Evolutionary conservation across 2,888 invertebrate genomes (phyloP), one percentile per base, ranked within the genome.

Genomic region (Tenthredo livida): DNA sequence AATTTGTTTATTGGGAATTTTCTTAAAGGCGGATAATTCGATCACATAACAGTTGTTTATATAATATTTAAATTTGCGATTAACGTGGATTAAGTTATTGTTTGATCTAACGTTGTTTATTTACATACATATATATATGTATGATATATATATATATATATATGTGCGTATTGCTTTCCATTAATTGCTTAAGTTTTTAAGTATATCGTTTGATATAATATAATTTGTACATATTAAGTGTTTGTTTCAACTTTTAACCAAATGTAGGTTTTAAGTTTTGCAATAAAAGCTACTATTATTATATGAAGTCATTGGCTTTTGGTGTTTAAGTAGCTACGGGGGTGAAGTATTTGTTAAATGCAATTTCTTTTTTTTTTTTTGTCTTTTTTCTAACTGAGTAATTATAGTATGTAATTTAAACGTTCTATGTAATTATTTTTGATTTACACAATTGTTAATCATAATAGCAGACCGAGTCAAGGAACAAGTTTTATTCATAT

Each of bases 231-330:
- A 86, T 87, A 88, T 85, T 89, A 86, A 85, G 86, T 85, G 85
- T 88, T 85, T 88, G 86, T 87, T 87, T 86, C 86, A 86, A 84
- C 86, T 86, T 86, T 87, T 87, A 89, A 89, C 89, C 89, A 88
- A 89, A 89, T 88, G 87, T 89, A 89, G 87, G 65, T 72, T 85
- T 86, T 84, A 86, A 84, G 84, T 86, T 89, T 89, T 87, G 88
- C 88, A 87, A 87, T 87, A 87, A 87, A 86, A 84, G 86, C 73
- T 58, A 61, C 73, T 58, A 80, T 58, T 80, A 80, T 58, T 80
- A 61, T 58, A 80, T 40, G 40, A 61, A 80, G 80, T 80, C 80
- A 80, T 80, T 80, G 80, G 80, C 80, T 80, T 80, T 80, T 80
- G 61, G 80, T 80, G 80, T 80, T 80, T 61, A 80, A 80, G 58